A percentile compares a stretch with the other conserved stretches of the same genome.
Conservation (phyloP, 2,113 vertebrate genomes). For the Leptobrachium ailaonicum region DNA sequence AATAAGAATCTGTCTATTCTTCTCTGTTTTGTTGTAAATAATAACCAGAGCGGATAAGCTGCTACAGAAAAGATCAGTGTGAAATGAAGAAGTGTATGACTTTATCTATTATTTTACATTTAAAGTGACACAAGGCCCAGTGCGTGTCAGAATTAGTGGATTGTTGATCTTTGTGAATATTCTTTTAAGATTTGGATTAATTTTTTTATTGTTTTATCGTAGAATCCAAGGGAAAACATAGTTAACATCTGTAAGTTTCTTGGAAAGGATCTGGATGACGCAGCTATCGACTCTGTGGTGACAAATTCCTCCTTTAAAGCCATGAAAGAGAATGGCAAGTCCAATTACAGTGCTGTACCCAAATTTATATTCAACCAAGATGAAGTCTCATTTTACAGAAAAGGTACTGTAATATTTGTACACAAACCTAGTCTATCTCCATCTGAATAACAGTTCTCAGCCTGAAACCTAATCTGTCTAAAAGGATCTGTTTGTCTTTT, state of each 20-base stretch:
- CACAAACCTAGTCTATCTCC: neutral
- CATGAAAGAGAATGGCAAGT: constrained; percentile 64
- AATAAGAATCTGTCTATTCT: too few species aligned
- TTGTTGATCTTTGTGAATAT: neutral
- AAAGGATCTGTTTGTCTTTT: neutral
- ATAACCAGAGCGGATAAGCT: too few species aligned
- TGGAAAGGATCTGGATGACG: constrained; percentile 57
- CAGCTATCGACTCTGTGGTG: constrained; percentile 53
- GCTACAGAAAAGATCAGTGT: too few species aligned
- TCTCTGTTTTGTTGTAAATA: too few species aligned
- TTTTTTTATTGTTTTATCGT: neutral
- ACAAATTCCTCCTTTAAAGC: constrained; percentile 62
- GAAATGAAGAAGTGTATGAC: too few species aligned
- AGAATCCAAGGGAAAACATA: constrained; percentile 62
- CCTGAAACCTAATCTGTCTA: neutral
- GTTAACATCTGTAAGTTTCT: constrained; percentile 61
- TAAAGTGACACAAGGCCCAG: too few species aligned
- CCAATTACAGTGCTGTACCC: constrained; percentile 63
- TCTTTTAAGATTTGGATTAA: neutral
- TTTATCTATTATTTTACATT: too few species aligned
- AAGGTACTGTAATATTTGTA: constrained; percentile 54
- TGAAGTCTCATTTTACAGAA: constrained; percentile 60
- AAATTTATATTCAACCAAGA: constrained; percentile 33
- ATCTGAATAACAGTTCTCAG: neutral
- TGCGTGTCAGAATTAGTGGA: too few species aligned